Percentiles rank a stretch among this genome's conserved stretches.
Evolutionary conservation across 2,113 vertebrate genomes (phyloP).

Genomic region (Ceyx cyanopectus): DNA sequence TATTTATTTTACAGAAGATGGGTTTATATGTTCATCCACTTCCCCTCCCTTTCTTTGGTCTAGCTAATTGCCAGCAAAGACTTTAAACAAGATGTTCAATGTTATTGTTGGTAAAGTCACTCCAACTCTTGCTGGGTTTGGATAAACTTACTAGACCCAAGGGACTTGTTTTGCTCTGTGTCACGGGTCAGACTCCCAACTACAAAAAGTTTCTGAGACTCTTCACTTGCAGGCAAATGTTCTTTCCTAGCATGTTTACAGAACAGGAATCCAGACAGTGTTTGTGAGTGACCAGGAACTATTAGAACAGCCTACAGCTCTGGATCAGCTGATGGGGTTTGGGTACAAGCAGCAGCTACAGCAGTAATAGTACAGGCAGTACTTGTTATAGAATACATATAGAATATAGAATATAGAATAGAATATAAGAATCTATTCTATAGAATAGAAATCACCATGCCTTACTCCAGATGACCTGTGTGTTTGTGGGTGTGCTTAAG

Average conservation of each 20-base stretch:
- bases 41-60: not conserved
- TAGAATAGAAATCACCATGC: not conserved
- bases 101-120: constrained; percentile 11
- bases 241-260: constrained; percentile 26
- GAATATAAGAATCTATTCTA: too few relatives aligned
- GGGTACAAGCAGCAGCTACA: not conserved
- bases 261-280: not conserved
- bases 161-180: constrained; percentile 32
- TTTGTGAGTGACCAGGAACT: constrained; percentile 38
- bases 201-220: not conserved
- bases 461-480: not conserved
- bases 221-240: not conserved
- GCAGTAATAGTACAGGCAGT: not conserved
- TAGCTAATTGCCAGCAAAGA: constrained; percentile 18
- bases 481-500: not conserved
- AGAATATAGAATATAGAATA: too few relatives aligned
- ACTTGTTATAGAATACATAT: too few relatives aligned
- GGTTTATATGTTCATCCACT: not conserved
- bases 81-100: constrained; percentile 29
- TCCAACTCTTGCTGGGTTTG: constrained; percentile 39
- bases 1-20: constrained; percentile 34
- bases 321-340: constrained; percentile 35
- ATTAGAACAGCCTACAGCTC: constrained; percentile 13
- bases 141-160: constrained; percentile 17
- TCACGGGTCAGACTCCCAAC: constrained; percentile 27